Base-by-base conservation (phyloP, 1,140 invertebrate species). In the Drosophila serrata region DNA sequence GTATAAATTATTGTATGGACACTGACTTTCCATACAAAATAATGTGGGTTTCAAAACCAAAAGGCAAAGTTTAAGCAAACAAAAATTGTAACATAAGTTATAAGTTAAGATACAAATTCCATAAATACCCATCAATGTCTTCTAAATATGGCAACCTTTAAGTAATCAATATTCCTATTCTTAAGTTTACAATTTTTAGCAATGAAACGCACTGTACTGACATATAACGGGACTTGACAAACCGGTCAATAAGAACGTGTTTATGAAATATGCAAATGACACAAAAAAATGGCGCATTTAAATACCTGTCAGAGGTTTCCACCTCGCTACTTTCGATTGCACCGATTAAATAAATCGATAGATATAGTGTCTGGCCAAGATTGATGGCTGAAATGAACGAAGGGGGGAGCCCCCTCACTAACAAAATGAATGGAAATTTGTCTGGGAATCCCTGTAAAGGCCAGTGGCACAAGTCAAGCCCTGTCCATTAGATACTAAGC, bases 211-310 rank as follows among this genome's bases (percentile, higher is more conserved):
- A 69, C 61, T 53, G 62, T 69, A 65, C 45, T 19, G 13, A 29
- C 9, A 29, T 24, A 46, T 29, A 59, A 48, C 12, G 43, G 37
- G 43, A 63, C 43, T 67, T 42, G 29, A 27, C 29, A 37, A 37
- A 19, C 46, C 53, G 17, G 17, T 13, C 53, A 74, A 70, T 59
- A 65, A 59, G 42, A 46, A 31, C 33, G 49, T 64, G 72, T 63
- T 63, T 65, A 85, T 85, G 58, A 81, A 74, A 73, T 68, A 86
- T 86, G 78, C 82, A 81, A 79, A 87, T 70, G 68, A 69, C 73
- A 74, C 62, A 68, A 63, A 68, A 73, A 24, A 77, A 74, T 78
- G 48, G 42, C 42, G 19, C 48, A 9, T 63, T 68, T 35, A 15
- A 29, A 31, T 17, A 46, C 33, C 63, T 63, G 60, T 59, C 62